phyloP scores from a whole-genome alignment of 2,113 vertebrate species.

The Tauraco erythrolophus region DNA sequence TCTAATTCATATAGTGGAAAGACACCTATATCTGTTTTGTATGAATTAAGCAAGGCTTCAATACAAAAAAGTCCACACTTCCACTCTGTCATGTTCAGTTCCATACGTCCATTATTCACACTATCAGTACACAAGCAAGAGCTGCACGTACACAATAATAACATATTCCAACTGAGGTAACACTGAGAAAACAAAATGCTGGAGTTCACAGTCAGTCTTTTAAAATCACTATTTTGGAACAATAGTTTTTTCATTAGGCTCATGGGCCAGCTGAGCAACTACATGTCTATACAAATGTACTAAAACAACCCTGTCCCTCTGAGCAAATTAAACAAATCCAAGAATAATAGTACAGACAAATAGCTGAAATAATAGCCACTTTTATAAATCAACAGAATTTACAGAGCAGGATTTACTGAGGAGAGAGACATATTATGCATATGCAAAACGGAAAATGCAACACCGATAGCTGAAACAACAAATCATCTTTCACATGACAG shows the following conservation, averaged over 20 bases:
- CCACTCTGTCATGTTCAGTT: not conserved
- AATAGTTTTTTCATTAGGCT: not conserved
- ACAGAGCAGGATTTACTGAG: not conserved
- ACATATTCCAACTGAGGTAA: not conserved
- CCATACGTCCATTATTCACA: not conserved
- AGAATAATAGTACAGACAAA: not conserved
- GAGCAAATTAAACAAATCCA: not conserved
- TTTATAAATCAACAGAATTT: not conserved
- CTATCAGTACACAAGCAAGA: not conserved
- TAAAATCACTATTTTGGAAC: not conserved
- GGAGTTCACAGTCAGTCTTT: not conserved
- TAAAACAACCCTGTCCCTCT: not conserved
- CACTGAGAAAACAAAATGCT: not conserved
- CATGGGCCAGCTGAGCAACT: not conserved
- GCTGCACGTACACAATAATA: not conserved
- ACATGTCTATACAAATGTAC: not conserved
- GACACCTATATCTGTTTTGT: not conserved
- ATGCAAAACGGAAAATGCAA: not conserved
- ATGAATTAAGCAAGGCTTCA: not conserved
- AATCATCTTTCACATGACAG: not conserved
- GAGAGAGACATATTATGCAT: not conserved
- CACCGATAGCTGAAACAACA: not conserved
- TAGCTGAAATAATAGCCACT: not conserved
- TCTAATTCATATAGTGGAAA: not conserved
- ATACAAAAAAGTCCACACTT: not conserved